Percentiles rank a stretch among this genome's conserved stretches.
These are phyloP conservation scores for Ictidomys tridecemlineatus DNA, from an alignment of 2,113 vertebrate genomes.

Conservation along the genomic window DNA sequence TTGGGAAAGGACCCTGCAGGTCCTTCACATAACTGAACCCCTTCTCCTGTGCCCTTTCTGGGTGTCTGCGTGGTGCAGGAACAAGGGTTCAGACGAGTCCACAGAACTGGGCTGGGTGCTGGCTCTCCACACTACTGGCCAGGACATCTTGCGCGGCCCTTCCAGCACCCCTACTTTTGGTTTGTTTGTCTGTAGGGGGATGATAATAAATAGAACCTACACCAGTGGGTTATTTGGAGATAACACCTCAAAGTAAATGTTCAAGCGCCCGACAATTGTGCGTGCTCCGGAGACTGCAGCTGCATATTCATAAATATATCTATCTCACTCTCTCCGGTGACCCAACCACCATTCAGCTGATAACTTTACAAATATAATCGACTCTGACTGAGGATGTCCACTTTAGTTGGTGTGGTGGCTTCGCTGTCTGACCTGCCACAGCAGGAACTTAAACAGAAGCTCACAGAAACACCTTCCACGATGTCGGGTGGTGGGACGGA, in stretches of 20 bases:
- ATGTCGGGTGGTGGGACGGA: not conserved
- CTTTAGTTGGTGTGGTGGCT: not conserved
- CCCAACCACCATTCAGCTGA: not conserved
- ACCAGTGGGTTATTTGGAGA: not conserved
- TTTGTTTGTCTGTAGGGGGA: not conserved
- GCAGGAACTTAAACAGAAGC: not conserved
- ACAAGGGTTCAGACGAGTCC: not conserved
- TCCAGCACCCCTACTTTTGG: not conserved
- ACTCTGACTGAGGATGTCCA: not conserved
- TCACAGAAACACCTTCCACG: not conserved
- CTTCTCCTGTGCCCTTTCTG: not conserved
- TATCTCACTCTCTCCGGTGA: not conserved
- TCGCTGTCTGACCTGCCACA: not conserved
- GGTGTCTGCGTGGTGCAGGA: not conserved
- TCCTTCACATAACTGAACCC: not conserved
- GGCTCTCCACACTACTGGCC: not conserved
- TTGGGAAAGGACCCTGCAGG: not conserved
- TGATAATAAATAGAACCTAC: not conserved
- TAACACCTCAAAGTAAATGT: not conserved
- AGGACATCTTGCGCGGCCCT: too few relatives aligned
- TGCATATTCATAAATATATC: too few relatives aligned
- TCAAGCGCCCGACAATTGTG: accelerated
- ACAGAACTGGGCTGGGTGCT: not conserved
- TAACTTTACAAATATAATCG: not conserved
- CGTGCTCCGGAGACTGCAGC: accelerated